Evolutionary conservation across 2,888 invertebrate genomes (phyloP).

Genomic region (Dicycla oo): DNA sequence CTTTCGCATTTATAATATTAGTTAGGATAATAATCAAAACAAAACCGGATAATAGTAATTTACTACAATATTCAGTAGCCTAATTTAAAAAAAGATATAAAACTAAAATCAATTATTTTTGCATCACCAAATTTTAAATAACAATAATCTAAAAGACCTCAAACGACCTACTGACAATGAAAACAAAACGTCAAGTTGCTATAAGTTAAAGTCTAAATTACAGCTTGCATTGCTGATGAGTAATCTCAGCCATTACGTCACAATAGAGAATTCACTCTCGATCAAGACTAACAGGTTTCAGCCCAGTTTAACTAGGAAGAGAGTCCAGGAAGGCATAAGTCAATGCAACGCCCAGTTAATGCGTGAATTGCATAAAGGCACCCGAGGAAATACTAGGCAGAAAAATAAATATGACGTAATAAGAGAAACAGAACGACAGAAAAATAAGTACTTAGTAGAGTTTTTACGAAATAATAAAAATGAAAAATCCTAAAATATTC

Average conservation of each 20-base stretch:
- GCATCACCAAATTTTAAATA: background rate
- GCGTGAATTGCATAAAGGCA: conserved; percentile 57
- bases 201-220: conserved; percentile 30
- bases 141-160: background rate
- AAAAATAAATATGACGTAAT: conserved; percentile 37
- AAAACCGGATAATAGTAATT: conserved; percentile 15
- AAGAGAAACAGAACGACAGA: background rate
- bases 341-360: conserved; percentile 57
- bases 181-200: conserved; percentile 4
- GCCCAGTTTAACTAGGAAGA: conserved; percentile 77
- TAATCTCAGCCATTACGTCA: conserved; percentile 73
- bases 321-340: conserved; percentile 71
- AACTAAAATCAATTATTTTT: conserved; percentile 4
- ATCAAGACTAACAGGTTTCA: conserved; percentile 65
- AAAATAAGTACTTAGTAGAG: background rate
- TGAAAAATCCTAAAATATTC: background rate
- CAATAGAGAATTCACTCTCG: conserved; percentile 73
- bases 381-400: conserved; percentile 14
- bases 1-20: too few relatives aligned
- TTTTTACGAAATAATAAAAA: background rate
- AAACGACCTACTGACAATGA: conserved; percentile 25
- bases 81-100: conserved; percentile 7
- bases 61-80: background rate
- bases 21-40: conserved; percentile 1
- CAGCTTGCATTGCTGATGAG: conserved; percentile 33